These are phyloP conservation scores for Theocolax elegans DNA, from an alignment of 1,140 invertebrate genomes.

Conservation along the genomic window DNA sequence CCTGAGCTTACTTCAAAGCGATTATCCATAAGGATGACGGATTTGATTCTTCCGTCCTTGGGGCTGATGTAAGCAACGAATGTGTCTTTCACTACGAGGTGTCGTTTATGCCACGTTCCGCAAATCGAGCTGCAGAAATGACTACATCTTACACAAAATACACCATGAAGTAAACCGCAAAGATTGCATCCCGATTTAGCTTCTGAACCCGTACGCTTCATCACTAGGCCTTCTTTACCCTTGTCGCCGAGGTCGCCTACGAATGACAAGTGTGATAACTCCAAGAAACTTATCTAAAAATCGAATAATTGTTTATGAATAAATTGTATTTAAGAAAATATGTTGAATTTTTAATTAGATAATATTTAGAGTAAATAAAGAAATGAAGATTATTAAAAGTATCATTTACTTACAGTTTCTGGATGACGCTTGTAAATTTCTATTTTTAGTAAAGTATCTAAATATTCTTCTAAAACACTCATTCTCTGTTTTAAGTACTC, in stretches of 20 bases:
- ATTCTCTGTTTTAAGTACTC: conserved; percentile 80
- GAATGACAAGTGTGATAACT: conserved; percentile 91
- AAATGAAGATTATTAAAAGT: too few relatives aligned
- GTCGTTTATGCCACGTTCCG: conserved; percentile 83
- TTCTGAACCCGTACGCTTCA: conserved; percentile 86
- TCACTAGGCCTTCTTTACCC: conserved; percentile 89
- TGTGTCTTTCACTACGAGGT: conserved; percentile 93
- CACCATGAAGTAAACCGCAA: conserved; percentile 75
- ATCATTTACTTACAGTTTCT: conserved; percentile 79
- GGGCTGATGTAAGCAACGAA: conserved; percentile 90
- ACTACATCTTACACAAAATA: conserved; percentile 78
- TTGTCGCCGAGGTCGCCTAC: conserved; percentile 85
- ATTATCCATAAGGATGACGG: conserved; percentile 90
- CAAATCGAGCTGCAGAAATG: conserved; percentile 81
- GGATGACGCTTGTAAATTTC: conserved; percentile 87
- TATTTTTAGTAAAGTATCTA: conserved; percentile 86
- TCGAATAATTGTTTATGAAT: conserved; percentile 16
- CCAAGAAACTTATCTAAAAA: conserved; percentile 85
- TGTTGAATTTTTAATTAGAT: background rate
- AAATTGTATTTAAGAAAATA: too few relatives aligned
- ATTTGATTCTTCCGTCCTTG: conserved; percentile 79
- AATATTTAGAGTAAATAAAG: background rate
- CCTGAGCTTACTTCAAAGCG: conserved; percentile 89
- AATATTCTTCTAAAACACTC: conserved; percentile 85
- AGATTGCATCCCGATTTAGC: conserved; percentile 79